Evolutionary conservation across 2,888 invertebrate species (phyloP), one percentile per base, ranked within the genome.

Genomic region (Dione juno): DNA sequence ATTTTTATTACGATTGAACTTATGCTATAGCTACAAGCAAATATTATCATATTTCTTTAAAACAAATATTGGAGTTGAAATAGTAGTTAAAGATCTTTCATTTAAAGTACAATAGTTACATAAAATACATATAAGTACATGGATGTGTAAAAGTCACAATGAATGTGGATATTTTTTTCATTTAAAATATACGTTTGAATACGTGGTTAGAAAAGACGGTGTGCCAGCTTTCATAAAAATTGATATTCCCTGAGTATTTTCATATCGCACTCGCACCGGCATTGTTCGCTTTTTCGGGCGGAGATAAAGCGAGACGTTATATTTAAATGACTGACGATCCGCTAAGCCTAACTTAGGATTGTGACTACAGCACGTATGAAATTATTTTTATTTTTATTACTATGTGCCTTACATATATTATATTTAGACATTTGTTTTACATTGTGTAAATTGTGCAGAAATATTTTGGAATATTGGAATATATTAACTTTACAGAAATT

Each of bases 211-310:
- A 57, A 64, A 64, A 52, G 50, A 37, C 19, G 40, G 13, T 64
- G 40, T 21, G 61, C 57, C 57, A 57, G 37, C 64, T 64, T 52
- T 64, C 21, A 64, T 40, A 48, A 52, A 64, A 52, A 64, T 64
- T 64, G 64, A 52, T 64, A 64, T 64, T 52, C 52, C 19, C 14
- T 37, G 52, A 64, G 37, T 52, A 64, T 64, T 64, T 64, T 50
- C 64, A 64, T 50, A 52, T 52, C 19, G 37, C 50, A 40, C 40
- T 64, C 40, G 40, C 21, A 64, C 13, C 50, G 52, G 52, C 52
- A 64, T 64, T 64, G 64, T 64, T 64, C 64, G 37, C 48, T 37
- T 64, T 40, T 50, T 64, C 61, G 45, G 21, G 9, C 52, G 14
- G 50, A 64, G 48, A 50, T 64, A 64, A 64, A 64, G 37, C 14